Conservation (phyloP, 2,888 invertebrate species). For the Monopis laevigella region DNA sequence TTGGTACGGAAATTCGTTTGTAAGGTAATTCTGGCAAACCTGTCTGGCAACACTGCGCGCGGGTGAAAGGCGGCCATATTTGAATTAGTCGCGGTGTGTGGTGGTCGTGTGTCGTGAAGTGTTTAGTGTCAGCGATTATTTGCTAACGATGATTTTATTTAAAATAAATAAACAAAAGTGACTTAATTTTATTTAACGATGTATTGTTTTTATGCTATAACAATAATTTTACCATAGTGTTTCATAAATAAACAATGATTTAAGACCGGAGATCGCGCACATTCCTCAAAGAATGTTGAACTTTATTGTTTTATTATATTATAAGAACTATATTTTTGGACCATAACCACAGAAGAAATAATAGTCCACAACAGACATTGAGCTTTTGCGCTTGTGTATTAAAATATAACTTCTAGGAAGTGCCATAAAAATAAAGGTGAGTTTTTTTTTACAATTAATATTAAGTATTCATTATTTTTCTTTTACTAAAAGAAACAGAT, state of each 20-base stretch:
- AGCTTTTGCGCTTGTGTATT: no score
- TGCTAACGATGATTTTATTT: slow-evolving; percentile 31
- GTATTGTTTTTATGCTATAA: no score
- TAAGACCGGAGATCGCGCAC: slow-evolving; percentile 20
- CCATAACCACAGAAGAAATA: no score
- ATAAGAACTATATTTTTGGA: slow-evolving; percentile 51
- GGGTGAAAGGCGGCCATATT: slow-evolving; percentile 43
- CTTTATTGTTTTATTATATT: slow-evolving; percentile 49
- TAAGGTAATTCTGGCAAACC: slow-evolving; percentile 1
- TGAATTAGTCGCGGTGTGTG: slow-evolving; percentile 33
- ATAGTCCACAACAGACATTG: no score
- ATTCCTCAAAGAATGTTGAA: slow-evolving; percentile 63
- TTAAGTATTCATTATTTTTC: no score
- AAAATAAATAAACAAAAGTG: no score
- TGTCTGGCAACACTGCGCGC: background rate
- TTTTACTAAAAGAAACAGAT: no score
- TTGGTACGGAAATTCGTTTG: no score
- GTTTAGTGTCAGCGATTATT: slow-evolving; percentile 43
- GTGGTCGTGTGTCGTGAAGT: slow-evolving; percentile 35
- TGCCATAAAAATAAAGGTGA: slow-evolving; percentile 60
- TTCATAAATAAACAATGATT: no score
- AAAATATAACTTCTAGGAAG: slow-evolving; percentile 22
- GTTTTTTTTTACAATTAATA: no score
- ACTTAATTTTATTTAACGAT: no score
- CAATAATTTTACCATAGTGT: no score